Conservation (phyloP, 2,797 vertebrate genomes). For the Anas bahamensis region DNA sequence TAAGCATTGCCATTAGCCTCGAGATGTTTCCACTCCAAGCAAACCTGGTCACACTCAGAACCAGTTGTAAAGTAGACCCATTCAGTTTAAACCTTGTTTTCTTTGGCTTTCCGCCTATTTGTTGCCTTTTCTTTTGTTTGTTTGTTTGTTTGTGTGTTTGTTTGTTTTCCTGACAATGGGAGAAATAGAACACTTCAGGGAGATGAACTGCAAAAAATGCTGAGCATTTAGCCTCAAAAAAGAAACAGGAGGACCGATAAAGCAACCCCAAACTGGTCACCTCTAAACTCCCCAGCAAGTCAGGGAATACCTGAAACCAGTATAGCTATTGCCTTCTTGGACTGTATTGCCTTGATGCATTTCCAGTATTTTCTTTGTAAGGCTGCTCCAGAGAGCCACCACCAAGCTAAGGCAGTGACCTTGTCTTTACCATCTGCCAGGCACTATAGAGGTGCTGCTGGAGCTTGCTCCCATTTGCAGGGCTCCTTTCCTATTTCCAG, state of each 20-base stretch:
- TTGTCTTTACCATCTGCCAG: background rate
- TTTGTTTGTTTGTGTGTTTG: background rate
- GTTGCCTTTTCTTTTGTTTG: background rate
- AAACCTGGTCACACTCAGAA: background rate
- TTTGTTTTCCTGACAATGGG: fast-evolving
- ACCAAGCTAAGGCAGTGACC: background rate
- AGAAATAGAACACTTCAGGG: fast-evolving
- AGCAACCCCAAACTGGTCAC: background rate
- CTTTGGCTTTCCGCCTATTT: background rate
- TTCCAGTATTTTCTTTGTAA: background rate
- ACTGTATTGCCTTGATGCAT: fast-evolving
- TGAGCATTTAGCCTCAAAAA: background rate
- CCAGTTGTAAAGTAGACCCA: background rate
- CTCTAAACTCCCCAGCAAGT: background rate
- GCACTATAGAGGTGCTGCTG: fast-evolving
- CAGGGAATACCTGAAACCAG: background rate
- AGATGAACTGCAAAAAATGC: background rate
- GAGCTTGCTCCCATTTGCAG: background rate
- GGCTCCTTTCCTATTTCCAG: background rate
- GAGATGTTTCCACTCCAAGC: background rate
- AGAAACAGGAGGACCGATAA: background rate
- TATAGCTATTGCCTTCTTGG: background rate
- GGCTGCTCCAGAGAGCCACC: background rate
- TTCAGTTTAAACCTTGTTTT: background rate
- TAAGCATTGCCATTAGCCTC: background rate